Evolutionary conservation across 2,797 vertebrate species (phyloP), one percentile per base, ranked within the genome.

Genomic region (Sylvia borin): DNA sequence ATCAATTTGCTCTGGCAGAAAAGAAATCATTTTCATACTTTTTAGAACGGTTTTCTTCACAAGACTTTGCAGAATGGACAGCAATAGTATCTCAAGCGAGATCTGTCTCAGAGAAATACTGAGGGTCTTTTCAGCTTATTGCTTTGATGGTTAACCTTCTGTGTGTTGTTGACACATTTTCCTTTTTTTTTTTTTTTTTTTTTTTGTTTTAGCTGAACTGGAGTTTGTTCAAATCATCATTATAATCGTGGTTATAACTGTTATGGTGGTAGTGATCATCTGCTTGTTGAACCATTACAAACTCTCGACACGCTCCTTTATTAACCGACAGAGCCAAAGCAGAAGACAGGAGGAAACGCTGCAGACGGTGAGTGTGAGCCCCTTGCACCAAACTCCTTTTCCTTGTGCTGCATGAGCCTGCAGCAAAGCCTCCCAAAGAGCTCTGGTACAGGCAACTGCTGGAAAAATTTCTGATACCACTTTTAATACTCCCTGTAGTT

Each of bases 281-380:
- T 99, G 98, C 97, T 97, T 99, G 97, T 98, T 99, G 97, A 99
- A 99, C 97, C 99, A 99, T 97, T 99, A 99, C 98, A 99, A 99
- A 95, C 98, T 99, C 91, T 99, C 99, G 27, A 99, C 98, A 32
- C 98, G 98, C 97, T 99, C 99, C 97, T 99, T 99, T 97, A 99
- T 99, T 95, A 99, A 98, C 90, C 97, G 98, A 55, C 98, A 99
- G 86, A 99, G 98, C 97, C 99, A 98, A 97, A 98, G 98, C 97
- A 98, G 98, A 80, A 98, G 98, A 94, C 98, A 98, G 90, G 98
- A 99, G 16, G 98, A 99, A 93, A 95, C 98, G 90, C 97, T 99
- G 94, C 99, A 99, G 96, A 98, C 98, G 96, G 99, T 99, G 95
- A 98, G 99, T 98, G 58, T 42, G 74, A 90, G 34, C 45, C 42